These are phyloP conservation scores for Apaloderma vittatum DNA, from an alignment of 2,113 vertebrate genomes.

Conservation along the genomic window DNA sequence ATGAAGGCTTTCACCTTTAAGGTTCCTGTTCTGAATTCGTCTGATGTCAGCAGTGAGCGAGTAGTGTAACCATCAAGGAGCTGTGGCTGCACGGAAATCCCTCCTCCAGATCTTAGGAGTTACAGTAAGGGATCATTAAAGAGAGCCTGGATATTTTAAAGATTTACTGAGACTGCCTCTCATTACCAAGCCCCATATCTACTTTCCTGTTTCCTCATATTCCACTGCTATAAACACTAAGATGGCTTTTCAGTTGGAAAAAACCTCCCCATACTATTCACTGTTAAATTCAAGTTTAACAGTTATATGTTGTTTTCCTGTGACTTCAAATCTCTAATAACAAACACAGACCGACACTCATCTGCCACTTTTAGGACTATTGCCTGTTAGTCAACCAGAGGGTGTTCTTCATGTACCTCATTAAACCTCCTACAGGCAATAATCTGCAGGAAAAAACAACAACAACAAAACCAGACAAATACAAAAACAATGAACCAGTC, in stretches of 20 bases:
- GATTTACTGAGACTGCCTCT: background rate
- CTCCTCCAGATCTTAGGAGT: background rate
- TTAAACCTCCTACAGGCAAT: background rate
- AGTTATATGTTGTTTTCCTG: background rate
- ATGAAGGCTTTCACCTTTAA: constrained; percentile 42
- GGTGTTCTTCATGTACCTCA: background rate
- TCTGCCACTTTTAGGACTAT: background rate
- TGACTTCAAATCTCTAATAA: background rate
- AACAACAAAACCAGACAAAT: no score
- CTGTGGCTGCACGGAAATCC: background rate
- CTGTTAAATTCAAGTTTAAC: background rate
- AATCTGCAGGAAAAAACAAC: background rate
- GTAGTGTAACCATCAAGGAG: background rate
- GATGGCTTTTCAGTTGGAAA: background rate
- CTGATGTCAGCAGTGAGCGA: constrained; percentile 2
- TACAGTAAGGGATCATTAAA: background rate
- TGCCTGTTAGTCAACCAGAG: background rate
- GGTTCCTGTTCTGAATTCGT: constrained; percentile 21
- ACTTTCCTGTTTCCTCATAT: background rate
- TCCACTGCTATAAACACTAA: background rate
- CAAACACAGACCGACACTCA: background rate
- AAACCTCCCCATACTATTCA: background rate
- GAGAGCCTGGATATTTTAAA: background rate
- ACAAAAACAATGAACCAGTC: no score
- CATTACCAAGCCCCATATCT: background rate